Conservation (phyloP, 2,888 invertebrate genomes). For the Microchrysa polita region DNA sequence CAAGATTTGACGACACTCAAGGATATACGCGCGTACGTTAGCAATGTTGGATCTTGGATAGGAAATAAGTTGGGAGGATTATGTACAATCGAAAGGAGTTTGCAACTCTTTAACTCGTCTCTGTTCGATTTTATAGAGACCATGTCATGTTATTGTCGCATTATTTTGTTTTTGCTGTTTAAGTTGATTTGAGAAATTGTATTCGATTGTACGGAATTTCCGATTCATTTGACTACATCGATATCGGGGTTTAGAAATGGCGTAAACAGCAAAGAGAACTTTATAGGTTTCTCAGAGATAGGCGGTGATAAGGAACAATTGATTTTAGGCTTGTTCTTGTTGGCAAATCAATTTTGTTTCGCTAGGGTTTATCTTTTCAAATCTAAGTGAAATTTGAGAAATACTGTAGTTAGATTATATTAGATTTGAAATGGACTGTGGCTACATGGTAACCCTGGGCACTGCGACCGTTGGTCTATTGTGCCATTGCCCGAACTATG, state of each 20-base stretch:
- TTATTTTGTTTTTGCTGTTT: conserved; percentile 12
- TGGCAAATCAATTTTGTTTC: conserved; percentile 4
- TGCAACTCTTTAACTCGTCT: conserved; percentile 26
- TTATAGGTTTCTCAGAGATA: too few relatives aligned
- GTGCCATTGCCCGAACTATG: too few relatives aligned
- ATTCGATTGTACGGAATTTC: conserved; percentile 39
- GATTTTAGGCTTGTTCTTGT: neutral
- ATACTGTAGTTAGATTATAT: too few relatives aligned
- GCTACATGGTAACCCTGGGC: too few relatives aligned
- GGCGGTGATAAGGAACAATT: neutral
- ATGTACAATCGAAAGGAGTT: neutral
- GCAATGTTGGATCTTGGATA: neutral
- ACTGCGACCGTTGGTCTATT: too few relatives aligned
- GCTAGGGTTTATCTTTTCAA: too few relatives aligned
- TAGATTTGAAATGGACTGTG: too few relatives aligned
- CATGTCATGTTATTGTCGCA: conserved; percentile 47
- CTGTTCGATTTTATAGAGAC: conserved; percentile 46
- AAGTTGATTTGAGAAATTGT: conserved; percentile 43
- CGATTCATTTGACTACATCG: conserved; percentile 41
- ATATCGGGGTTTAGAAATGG: conserved; percentile 7
- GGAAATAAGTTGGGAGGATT: conserved; percentile 14
- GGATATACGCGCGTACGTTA: too few relatives aligned
- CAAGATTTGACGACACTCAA: neutral
- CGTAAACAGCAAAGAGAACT: too few relatives aligned
- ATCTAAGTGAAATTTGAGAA: too few relatives aligned